Evolutionary conservation across 2,113 vertebrate genomes (phyloP).

Genomic region (Butorides virescens): DNA sequence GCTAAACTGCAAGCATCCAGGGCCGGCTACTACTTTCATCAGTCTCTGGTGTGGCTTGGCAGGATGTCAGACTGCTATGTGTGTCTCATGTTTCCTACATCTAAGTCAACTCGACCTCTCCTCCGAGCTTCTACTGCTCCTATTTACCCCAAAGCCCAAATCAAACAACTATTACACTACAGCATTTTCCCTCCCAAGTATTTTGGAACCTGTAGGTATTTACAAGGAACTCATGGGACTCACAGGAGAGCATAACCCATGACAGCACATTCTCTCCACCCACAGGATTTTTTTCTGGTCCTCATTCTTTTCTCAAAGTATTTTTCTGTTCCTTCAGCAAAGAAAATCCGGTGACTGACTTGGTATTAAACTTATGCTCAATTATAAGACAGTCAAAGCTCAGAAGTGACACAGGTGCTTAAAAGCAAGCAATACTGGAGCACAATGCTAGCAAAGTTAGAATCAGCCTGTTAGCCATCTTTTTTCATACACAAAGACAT

Average conservation of each 20-base stretch:
- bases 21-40: neutral
- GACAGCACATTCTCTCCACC: neutral
- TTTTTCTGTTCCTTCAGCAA: neutral
- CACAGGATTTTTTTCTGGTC: neutral
- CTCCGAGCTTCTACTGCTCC: neutral
- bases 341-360: neutral
- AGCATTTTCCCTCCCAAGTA: neutral
- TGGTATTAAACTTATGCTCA: neutral
- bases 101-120: neutral
- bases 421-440: neutral
- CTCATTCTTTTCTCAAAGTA: neutral
- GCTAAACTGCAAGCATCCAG: neutral
- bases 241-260: neutral
- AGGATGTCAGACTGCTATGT: neutral
- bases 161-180: neutral
- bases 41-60: neutral
- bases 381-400: neutral
- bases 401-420: neutral
- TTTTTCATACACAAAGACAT: neutral
- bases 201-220: neutral
- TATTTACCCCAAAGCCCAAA: neutral
- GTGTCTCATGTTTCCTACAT: neutral
- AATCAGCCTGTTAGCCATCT: neutral
- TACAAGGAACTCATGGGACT: neutral
- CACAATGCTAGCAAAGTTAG: neutral